Percentiles rank a stretch among this genome's conserved stretches.
Conservation (phyloP, 64 coral and sea anemone species). For the Dendronephthya gigantea region DNA sequence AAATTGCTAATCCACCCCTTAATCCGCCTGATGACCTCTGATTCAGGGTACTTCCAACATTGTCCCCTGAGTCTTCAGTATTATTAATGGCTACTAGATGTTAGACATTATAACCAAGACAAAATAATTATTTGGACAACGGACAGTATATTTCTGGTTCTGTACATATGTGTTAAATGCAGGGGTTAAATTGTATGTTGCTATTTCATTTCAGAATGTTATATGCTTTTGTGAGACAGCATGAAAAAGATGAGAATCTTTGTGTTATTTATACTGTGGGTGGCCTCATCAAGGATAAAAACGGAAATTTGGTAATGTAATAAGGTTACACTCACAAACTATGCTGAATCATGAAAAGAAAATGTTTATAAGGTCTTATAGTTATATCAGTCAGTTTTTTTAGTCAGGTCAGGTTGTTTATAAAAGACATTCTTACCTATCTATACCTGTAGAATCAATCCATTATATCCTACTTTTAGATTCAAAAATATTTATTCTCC, state of each 20-base stretch:
- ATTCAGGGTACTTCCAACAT: no score
- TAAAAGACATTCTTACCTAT: not conserved
- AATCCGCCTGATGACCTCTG: no score
- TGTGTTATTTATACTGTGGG: not conserved
- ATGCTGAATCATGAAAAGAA: not conserved
- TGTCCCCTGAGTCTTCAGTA: no score
- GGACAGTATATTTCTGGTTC: no score
- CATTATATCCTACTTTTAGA: not conserved
- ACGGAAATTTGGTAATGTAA: not conserved
- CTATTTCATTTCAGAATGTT: conserved; percentile 1
- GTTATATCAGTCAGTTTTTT: not conserved
- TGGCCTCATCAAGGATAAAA: not conserved
- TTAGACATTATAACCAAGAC: no score
- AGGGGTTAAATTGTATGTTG: no score
- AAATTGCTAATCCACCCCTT: no score
- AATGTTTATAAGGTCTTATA: not conserved
- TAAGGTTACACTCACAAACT: not conserved
- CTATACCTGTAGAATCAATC: no score
- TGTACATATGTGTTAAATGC: no score
- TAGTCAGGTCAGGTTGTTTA: not conserved
- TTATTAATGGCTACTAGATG: no score
- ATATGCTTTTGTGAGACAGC: not conserved
- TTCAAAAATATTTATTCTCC: conserved; percentile 24
- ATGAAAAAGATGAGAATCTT: not conserved
- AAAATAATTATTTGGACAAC: no score